A percentile compares a stretch with the other conserved stretches of the same genome.
Evolutionary conservation across 1,140 invertebrate species (phyloP).

Genomic region (Eriocheir sinensis): DNA sequence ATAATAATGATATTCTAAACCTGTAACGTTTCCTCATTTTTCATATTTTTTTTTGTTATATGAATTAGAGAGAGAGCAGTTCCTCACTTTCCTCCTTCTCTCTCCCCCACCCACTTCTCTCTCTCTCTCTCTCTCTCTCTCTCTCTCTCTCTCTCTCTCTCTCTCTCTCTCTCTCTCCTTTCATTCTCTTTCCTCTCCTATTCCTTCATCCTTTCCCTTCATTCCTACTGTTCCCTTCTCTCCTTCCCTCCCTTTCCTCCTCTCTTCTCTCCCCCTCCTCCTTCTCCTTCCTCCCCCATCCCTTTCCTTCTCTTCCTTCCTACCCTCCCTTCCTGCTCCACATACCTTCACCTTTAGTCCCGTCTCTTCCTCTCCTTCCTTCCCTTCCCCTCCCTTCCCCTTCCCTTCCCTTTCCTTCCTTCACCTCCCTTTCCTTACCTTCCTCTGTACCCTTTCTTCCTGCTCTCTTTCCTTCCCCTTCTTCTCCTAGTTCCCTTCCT

Average conservation of each 20-base stretch:
- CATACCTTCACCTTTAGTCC: too few relatives aligned
- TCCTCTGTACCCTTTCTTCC: background rate
- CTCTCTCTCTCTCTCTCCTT: too few relatives aligned
- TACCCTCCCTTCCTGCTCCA: too few relatives aligned
- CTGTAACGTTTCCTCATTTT: too few relatives aligned
- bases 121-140: constrained; percentile 1
- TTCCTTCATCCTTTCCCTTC: background rate
- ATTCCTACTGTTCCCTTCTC: background rate
- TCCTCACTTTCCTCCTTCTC: too few relatives aligned
- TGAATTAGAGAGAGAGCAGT: too few relatives aligned
- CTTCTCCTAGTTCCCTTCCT: too few relatives aligned
- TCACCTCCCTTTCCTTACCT: background rate
- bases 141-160: background rate
- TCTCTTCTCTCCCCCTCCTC: background rate
- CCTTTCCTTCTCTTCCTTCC: background rate
- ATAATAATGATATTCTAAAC: too few relatives aligned
- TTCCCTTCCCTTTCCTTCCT: background rate
- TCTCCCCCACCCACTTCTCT: too few relatives aligned
- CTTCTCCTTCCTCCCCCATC: background rate
- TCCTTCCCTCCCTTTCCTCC: background rate
- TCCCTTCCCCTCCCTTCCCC: background rate
- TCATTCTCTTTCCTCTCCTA: too few relatives aligned
- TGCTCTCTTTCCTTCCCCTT: too few relatives aligned
- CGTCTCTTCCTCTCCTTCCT: background rate
- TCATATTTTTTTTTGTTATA: too few relatives aligned